These are phyloP conservation scores for Ceriagrion tenellum DNA, from an alignment of 2,888 invertebrate genomes.

Conservation along the genomic window DNA sequence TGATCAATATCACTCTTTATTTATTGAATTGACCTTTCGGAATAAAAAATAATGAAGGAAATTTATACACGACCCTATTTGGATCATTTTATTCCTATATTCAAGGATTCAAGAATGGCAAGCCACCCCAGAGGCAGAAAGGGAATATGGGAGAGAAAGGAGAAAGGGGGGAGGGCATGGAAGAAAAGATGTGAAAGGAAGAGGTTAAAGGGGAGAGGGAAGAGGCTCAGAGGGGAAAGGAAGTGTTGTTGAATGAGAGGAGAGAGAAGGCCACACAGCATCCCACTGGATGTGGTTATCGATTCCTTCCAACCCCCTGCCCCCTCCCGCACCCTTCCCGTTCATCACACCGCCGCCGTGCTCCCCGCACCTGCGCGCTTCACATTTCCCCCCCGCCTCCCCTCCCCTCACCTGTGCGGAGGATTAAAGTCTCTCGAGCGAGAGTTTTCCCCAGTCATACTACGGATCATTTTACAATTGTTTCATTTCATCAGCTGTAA, in stretches of 20 bases:
- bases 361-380: neutral
- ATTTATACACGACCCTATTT: too few relatives aligned
- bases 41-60: too few relatives aligned
- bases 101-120: too few relatives aligned
- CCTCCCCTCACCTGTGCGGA: too few relatives aligned
- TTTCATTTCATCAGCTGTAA: too few relatives aligned
- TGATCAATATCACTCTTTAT: too few relatives aligned
- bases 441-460: too few relatives aligned
- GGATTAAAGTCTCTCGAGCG: too few relatives aligned
- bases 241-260: neutral
- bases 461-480: too few relatives aligned
- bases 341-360: neutral
- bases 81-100: too few relatives aligned
- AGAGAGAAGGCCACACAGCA: slow-evolving; percentile 27
- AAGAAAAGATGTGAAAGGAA: neutral
- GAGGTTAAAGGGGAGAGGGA: neutral
- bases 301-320: neutral
- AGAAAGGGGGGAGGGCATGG: neutral
- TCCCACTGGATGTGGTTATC: slow-evolving; percentile 37
- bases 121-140: too few relatives aligned
- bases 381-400: neutral
- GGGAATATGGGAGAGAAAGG: neutral
- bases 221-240: neutral
- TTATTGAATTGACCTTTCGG: too few relatives aligned
- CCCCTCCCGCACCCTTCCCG: neutral